Conservation (phyloP, 1,140 invertebrate genomes). For the Nephila pilipes region DNA sequence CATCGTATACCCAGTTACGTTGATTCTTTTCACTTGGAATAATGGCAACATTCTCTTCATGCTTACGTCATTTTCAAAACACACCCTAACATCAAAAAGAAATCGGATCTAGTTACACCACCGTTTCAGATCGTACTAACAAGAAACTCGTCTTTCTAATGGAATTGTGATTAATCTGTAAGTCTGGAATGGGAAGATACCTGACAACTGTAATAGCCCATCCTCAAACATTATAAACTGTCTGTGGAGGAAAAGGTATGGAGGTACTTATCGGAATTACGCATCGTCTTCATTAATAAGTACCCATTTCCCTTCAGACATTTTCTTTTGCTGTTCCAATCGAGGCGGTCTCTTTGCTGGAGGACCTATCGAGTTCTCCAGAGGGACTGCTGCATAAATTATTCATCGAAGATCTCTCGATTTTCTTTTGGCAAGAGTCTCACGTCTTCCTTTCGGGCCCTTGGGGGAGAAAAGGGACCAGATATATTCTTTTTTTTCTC, state of each 20-base stretch:
- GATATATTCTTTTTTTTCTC: neutral
- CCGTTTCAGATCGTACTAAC: neutral
- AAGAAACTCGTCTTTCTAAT: neutral
- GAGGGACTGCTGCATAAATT: slow-evolving; percentile 5
- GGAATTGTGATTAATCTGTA: neutral
- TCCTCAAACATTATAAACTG: slow-evolving; percentile 11
- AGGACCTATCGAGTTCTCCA: neutral
- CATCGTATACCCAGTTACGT: no score
- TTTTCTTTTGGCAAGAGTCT: neutral
- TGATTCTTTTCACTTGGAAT: no score
- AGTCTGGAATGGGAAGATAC: neutral
- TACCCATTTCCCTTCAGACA: neutral
- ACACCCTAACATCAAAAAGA: neutral
- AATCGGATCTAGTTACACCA: neutral
- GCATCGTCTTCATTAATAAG: slow-evolving; percentile 23
- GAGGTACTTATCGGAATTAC: slow-evolving; percentile 6
- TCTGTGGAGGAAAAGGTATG: neutral
- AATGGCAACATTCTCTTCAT: neutral
- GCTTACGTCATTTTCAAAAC: neutral
- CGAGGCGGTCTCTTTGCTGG: slow-evolving; percentile 13
- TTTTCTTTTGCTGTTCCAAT: neutral
- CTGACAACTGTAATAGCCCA: neutral
- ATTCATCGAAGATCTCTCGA: slow-evolving; percentile 27
- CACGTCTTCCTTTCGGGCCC: neutral
- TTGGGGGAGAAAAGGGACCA: neutral